Conservation (phyloP, 2,797 vertebrate genomes). For the Mallotus villosus region DNA sequence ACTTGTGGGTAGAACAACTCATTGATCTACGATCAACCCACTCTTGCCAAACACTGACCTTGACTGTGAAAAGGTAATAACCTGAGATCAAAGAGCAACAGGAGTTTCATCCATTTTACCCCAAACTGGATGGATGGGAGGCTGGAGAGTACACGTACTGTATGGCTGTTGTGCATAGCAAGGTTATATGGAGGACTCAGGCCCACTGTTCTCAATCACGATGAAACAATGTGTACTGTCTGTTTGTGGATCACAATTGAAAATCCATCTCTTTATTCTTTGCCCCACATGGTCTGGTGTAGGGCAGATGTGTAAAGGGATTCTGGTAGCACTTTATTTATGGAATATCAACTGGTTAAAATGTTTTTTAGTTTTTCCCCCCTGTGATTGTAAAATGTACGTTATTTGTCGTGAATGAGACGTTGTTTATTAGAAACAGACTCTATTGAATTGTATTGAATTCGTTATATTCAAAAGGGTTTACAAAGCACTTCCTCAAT, state of each 20-base stretch:
- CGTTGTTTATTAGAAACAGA: not conserved
- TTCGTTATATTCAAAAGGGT: not conserved
- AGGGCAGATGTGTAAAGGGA: not conserved
- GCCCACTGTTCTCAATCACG: not conserved
- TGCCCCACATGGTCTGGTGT: not conserved
- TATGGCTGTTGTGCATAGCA: not conserved
- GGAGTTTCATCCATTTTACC: not conserved
- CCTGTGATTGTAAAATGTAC: too few relatives aligned
- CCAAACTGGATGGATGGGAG: not conserved
- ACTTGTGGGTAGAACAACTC: not conserved
- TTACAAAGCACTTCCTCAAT: slow-evolving; percentile 1
- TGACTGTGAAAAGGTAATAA: not conserved
- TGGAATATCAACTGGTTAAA: not conserved
- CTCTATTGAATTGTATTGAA: not conserved
- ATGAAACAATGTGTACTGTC: too few relatives aligned
- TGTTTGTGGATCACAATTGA: too few relatives aligned
- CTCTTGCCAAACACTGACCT: not conserved
- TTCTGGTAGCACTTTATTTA: not conserved
- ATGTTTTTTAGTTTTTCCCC: not conserved
- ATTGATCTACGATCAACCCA: not conserved
- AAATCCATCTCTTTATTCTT: too few relatives aligned
- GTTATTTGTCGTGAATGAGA: too few relatives aligned
- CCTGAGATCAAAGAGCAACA: not conserved
- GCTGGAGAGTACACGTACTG: not conserved
- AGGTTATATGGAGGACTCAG: not conserved